A percentile compares a stretch with the other conserved stretches of the same genome.
Conservation (phyloP, 2,113 vertebrate genomes). For the Motacilla alba region DNA sequence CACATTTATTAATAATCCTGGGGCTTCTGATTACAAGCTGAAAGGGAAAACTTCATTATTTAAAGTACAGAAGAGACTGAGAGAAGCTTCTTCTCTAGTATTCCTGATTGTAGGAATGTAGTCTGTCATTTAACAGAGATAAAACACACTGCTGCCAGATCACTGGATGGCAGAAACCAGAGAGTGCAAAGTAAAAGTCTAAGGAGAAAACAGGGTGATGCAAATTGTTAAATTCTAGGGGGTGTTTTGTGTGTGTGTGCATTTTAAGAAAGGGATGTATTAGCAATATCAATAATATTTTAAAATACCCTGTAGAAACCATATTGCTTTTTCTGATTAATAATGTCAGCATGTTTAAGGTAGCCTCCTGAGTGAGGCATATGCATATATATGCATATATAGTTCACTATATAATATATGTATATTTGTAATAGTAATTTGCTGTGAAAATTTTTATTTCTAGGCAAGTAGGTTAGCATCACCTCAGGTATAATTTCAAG, state of each 20-base stretch:
- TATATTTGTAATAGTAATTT: neutral
- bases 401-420: neutral
- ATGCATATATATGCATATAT: neutral
- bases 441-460: neutral
- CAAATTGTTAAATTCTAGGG: neutral
- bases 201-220: neutral
- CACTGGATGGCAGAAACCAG: neutral
- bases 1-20: neutral
- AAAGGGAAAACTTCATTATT: neutral
- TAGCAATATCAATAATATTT: neutral
- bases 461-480: neutral
- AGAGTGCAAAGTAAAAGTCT: neutral
- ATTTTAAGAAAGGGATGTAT: neutral
- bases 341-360: neutral
- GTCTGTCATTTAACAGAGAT: neutral
- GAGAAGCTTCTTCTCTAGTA: neutral
- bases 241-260: neutral
- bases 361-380: neutral
- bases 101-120: neutral
- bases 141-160: neutral
- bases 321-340: neutral
- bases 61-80: neutral
- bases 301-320: neutral
- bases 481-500: neutral
- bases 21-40: neutral